Base-by-base conservation (phyloP, 2,113 vertebrate genomes). In the Carlito syrichta region DNA sequence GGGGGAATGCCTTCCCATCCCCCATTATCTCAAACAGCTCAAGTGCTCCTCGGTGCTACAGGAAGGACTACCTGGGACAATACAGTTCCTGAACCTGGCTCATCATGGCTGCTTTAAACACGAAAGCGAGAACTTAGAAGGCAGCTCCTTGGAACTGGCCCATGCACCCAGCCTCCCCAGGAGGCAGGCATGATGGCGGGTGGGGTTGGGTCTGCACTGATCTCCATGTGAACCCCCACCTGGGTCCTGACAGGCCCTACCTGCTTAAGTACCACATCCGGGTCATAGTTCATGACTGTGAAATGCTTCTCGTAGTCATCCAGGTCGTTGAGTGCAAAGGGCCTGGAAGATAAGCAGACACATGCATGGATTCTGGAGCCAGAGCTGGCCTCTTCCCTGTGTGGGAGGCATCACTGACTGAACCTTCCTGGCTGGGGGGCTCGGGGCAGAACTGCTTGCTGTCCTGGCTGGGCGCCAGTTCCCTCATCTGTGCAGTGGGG, bases 231-330 rank as follows among this genome's bases (percentile, higher is more conserved):
- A 43, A 50, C 68, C n/a, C 0, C 0, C 2, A 32, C 40, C 11
- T 1, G n/a, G 40, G 27, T 56, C 5, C 30, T 12, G 0, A 32
- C 71, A 12, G 52, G 22, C 87, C 95, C 54, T 25, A 99, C 99
- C 99, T 99, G 99, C 96, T 99, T 99, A 12, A 99, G 98, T 32
- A 98, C 94, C 91, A 98, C 98, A 6, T 98, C 98, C 0, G 99
- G 98, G 20, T 98, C 97, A 0, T 99, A 99, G 98, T 99, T 99
- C 99, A 99, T 99, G 73, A 99, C 99, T 0, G 99, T 99, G 99
- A 99, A 99, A 97, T 99, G 99, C 88, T 99, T 99, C 97, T 99
- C 99, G 2, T 99, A 99, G 97, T 99, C 99, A 60, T 99, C 99
- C 94, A 99, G 98, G 92, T 99, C 99, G 17, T 99, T 98, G 43